Evolutionary conservation across 1,140 invertebrate genomes (phyloP).

Genomic region (Medauroidea extradentata): DNA sequence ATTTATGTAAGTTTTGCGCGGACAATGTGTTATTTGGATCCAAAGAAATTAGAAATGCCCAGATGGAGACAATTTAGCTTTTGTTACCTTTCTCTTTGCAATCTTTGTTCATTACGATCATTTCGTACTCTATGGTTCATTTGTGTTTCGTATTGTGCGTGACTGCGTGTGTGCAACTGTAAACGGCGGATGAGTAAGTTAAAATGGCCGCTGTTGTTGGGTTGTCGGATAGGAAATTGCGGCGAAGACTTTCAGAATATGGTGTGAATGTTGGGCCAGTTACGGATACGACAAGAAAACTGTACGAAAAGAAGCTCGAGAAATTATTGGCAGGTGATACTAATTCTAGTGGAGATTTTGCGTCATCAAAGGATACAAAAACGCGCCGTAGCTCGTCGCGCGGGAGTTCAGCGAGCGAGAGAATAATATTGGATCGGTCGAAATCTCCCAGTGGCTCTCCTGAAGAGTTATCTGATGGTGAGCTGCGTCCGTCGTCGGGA

Average conservation of each 20-base stretch:
- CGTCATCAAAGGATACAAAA: conserved; percentile 25
- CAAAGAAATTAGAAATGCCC: too few species aligned
- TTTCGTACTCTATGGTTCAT: too few species aligned
- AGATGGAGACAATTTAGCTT: too few species aligned
- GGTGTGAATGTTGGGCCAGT: conserved; percentile 73
- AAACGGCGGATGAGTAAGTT: conserved; percentile 10
- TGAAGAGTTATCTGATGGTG: conserved; percentile 65
- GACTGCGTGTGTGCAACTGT: background rate
- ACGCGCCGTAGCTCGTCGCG: conserved; percentile 28
- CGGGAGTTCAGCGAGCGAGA: background rate
- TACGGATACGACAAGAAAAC: conserved; percentile 69
- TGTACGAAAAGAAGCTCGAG: conserved; percentile 71
- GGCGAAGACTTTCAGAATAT: conserved; percentile 65
- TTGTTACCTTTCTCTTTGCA: too few species aligned
- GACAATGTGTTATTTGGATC: too few species aligned
- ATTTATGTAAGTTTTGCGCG: too few species aligned
- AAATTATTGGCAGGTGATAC: conserved; percentile 39
- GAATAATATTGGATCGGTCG: too few species aligned
- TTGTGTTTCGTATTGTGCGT: too few species aligned
- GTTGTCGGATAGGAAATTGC: conserved; percentile 68
- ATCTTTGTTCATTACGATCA: too few species aligned
- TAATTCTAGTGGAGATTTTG: conserved; percentile 42
- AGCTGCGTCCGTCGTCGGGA: conserved; percentile 65
- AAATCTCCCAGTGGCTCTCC: conserved; percentile 37
- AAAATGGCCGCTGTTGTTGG: conserved; percentile 50